These are phyloP conservation scores for Poecilobothrus nobilitatus DNA, from an alignment of 2,888 invertebrate species.

Conservation along the genomic window DNA sequence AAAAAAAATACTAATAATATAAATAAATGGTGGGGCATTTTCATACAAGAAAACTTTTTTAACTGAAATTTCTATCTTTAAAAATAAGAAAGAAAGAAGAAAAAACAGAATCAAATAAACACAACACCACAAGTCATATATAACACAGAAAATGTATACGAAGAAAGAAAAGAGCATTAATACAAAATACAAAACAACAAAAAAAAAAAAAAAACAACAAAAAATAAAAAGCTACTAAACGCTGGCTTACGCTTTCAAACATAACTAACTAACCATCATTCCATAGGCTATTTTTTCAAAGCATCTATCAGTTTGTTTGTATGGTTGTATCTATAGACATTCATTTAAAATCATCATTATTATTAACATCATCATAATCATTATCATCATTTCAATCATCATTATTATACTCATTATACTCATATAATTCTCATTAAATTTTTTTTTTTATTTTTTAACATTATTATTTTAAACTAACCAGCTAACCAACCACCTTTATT, in stretches of 20 bases:
- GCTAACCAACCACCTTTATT: too few species aligned
- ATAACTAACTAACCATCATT: neutral
- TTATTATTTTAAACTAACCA: too few species aligned
- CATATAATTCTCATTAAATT: too few species aligned
- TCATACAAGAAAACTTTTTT: neutral
- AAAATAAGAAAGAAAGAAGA: neutral
- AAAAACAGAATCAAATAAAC: neutral
- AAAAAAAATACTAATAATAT: too few species aligned
- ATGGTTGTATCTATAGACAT: too few species aligned
- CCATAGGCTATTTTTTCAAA: neutral
- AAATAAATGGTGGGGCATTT: slow-evolving; percentile 1
- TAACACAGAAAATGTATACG: neutral
- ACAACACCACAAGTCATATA: neutral
- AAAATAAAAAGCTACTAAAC: neutral
- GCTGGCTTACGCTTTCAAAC: neutral
- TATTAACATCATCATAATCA: too few species aligned
- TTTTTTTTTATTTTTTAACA: too few species aligned
- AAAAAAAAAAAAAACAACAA: neutral
- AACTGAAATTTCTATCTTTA: too few species aligned
- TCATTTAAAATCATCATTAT: too few species aligned
- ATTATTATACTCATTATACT: too few species aligned
- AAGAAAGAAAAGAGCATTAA: neutral
- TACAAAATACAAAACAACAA: neutral
- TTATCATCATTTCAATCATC: too few species aligned
- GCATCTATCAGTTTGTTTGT: too few species aligned